phyloP scores from a whole-genome alignment of 2,888 invertebrate species.

The Loripinus fragilis region DNA sequence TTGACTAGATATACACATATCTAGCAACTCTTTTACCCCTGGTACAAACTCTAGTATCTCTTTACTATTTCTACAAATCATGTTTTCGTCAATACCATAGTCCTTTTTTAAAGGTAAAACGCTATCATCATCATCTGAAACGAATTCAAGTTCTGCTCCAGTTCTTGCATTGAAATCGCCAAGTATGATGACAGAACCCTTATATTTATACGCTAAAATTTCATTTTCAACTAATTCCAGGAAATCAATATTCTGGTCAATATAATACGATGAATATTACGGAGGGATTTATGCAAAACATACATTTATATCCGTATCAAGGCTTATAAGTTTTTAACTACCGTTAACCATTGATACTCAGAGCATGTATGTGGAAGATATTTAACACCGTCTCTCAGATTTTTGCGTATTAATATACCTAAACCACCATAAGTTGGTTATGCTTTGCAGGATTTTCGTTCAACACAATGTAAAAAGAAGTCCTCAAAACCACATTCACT shows the following conservation, averaged over 20 bases:
- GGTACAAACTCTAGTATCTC: background rate
- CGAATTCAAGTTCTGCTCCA: background rate
- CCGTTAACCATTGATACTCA: constrained; percentile 19
- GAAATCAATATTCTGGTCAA: background rate
- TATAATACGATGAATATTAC: background rate
- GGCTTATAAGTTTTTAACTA: constrained; percentile 6
- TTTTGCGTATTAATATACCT: constrained; percentile 5
- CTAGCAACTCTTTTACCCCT: background rate
- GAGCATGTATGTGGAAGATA: constrained; percentile 1
- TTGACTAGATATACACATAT: background rate
- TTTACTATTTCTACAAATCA: background rate
- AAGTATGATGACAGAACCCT: background rate
- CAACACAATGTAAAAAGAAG: background rate
- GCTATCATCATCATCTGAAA: background rate
- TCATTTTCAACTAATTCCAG: background rate
- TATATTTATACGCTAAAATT: background rate
- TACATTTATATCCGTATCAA: constrained; percentile 1
- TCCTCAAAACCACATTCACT: background rate
- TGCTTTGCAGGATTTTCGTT: background rate
- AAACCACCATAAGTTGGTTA: constrained; percentile 4
- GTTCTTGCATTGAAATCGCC: constrained; percentile 8
- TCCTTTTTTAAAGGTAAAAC: background rate
- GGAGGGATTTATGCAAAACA: constrained; percentile 7
- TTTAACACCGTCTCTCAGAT: constrained; percentile 12
- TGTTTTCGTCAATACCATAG: background rate